A percentile compares a stretch with the other conserved stretches of the same genome.
Evolutionary conservation across 2,797 vertebrate species (phyloP).

Genomic region (Rhinophrynus dorsalis): DNA sequence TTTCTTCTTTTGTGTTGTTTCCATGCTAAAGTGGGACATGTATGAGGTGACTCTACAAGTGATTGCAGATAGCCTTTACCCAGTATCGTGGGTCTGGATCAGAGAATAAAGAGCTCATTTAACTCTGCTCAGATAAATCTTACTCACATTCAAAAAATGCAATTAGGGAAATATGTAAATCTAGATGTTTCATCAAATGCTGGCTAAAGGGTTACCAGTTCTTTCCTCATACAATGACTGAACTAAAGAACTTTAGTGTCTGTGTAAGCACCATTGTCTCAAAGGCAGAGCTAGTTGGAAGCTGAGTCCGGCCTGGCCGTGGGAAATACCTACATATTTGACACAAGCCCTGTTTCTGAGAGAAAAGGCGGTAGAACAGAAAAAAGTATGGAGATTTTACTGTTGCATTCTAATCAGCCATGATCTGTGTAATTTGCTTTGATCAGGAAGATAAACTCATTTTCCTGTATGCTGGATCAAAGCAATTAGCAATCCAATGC

Average conservation of each 20-base stretch:
- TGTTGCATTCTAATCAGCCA: constrained; percentile 76
- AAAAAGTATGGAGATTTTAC: constrained; percentile 75
- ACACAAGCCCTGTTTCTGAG: constrained; percentile 75
- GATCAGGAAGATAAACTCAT: constrained; percentile 80
- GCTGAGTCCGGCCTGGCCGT: constrained; percentile 73
- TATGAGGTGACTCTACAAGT: constrained; percentile 48
- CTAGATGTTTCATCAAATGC: constrained; percentile 77
- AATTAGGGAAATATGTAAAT: constrained; percentile 82
- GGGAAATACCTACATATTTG: constrained; percentile 84
- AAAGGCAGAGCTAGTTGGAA: constrained; percentile 68
- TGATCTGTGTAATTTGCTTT: constrained; percentile 80
- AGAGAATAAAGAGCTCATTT: constrained; percentile 70
- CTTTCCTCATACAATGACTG: constrained; percentile 73
- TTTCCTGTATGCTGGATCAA: constrained; percentile 73
- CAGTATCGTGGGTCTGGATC: constrained; percentile 53
- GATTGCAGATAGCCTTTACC: constrained; percentile 42
- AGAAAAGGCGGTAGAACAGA: constrained; percentile 72
- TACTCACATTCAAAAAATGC: constrained; percentile 71
- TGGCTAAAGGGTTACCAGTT: constrained; percentile 72
- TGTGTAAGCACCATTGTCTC: constrained; percentile 80
- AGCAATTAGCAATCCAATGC: constrained; percentile 73
- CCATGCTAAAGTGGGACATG: constrained; percentile 46
- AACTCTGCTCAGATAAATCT: constrained; percentile 73
- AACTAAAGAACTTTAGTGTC: constrained; percentile 78
- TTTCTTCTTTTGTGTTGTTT: constrained; percentile 35